Evolutionary conservation across 2,113 vertebrate species (phyloP).

Genomic region (Hippocampus abdominalis): DNA sequence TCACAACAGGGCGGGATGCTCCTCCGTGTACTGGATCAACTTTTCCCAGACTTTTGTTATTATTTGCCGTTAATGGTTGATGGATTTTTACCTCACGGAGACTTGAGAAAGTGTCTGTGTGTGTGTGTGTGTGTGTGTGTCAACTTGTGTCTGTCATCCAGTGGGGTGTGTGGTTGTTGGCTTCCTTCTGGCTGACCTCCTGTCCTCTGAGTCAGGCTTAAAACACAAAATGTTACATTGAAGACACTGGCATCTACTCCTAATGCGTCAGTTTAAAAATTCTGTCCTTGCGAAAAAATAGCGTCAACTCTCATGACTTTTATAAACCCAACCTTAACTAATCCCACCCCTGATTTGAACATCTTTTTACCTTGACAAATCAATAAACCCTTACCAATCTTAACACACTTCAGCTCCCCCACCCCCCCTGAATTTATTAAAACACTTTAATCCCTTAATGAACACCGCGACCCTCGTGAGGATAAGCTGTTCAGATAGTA

Average conservation of each 20-base stretch:
- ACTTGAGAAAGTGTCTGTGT: slow-evolving; percentile 39
- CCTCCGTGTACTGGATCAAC: slow-evolving; percentile 57
- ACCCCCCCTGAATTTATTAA: no score
- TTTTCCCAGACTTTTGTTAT: slow-evolving; percentile 69
- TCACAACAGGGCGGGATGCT: slow-evolving; percentile 56
- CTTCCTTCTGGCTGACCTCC: neutral
- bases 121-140: neutral
- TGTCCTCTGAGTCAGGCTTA: neutral
- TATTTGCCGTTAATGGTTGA: slow-evolving; percentile 77
- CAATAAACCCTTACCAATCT: no score
- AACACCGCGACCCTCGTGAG: no score
- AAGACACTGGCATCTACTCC: neutral
- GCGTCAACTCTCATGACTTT: no score
- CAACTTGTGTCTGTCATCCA: neutral
- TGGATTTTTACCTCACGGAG: slow-evolving; percentile 53
- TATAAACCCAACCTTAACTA: no score
- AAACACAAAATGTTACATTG: neutral
- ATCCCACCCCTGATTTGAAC: no score
- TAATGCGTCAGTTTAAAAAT: no score
- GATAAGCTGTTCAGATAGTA: no score
- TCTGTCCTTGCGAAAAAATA: no score
- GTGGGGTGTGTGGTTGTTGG: neutral
- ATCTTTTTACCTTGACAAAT: no score
- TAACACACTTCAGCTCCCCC: no score
- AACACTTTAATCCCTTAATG: no score